Conservation (phyloP, 2,797 vertebrate genomes). For the Peromyscus melanophrys region DNA sequence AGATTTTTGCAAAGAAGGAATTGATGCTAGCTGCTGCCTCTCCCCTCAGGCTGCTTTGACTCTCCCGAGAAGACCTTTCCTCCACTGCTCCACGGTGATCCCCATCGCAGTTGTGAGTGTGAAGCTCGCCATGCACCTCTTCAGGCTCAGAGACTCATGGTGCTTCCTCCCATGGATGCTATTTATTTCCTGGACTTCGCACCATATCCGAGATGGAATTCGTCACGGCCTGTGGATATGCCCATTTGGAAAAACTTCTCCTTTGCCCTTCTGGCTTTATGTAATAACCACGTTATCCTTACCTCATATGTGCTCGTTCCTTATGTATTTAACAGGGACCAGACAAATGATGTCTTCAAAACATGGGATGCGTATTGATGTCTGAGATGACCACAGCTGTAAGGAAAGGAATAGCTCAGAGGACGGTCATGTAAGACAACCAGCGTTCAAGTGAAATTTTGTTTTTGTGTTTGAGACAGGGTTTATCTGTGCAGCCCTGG, state of each 20-base stretch:
- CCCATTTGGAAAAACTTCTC: conserved; percentile 96
- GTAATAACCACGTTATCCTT: conserved; percentile 95
- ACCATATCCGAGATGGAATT: conserved; percentile 96
- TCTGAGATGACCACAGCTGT: conserved; percentile 87
- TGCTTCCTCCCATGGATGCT: conserved; percentile 98
- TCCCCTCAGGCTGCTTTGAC: conserved; percentile 93
- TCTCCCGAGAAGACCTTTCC: conserved; percentile 94
- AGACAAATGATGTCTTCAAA: conserved; percentile 96
- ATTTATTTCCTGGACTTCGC: conserved; percentile 96
- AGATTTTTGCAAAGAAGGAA: not conserved
- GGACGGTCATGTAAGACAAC: not conserved
- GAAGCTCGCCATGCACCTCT: conserved; percentile 94
- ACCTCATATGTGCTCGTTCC: conserved; percentile 96
- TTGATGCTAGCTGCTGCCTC: conserved; percentile 38
- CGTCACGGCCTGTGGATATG: conserved; percentile 97
- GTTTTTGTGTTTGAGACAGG: not conserved
- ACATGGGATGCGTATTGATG: conserved; percentile 95
- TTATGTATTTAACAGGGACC: conserved; percentile 97
- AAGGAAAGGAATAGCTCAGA: conserved; percentile 24
- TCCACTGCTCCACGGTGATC: conserved; percentile 97
- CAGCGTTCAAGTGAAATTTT: conserved; percentile 62
- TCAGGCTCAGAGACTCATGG: conserved; percentile 96
- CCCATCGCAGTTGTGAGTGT: conserved; percentile 93
- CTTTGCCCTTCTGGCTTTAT: conserved; percentile 97
- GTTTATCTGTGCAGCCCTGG: not conserved